A percentile compares a stretch with the other conserved stretches of the same genome.
phyloP scores from a whole-genome alignment of 2,113 vertebrate species.

The Scalopus aquaticus region DNA sequence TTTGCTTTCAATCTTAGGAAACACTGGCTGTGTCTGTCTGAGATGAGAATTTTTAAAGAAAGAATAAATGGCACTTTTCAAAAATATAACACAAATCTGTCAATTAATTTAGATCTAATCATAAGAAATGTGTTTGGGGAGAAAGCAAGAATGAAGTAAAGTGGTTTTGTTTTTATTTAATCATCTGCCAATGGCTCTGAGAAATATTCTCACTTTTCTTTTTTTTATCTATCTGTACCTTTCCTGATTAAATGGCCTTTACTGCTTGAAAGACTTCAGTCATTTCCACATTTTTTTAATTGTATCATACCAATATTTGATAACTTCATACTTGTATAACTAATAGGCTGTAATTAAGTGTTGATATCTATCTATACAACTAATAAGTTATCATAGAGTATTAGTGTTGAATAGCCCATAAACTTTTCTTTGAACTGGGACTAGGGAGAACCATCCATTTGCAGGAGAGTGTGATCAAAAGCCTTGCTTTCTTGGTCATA shows the following conservation, averaged over 20 bases:
- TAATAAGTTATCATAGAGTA: too few species aligned
- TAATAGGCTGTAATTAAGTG: not conserved
- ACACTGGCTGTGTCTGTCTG: not conserved
- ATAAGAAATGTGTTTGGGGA: constrained; percentile 43
- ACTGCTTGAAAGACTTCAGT: not conserved
- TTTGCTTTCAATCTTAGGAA: constrained; percentile 12
- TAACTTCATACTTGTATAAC: constrained; percentile 6
- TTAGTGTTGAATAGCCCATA: not conserved
- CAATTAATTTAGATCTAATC: not conserved
- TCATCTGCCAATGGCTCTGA: not conserved
- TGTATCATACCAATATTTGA: not conserved
- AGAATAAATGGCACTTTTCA: constrained; percentile 46
- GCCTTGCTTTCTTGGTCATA: not conserved
- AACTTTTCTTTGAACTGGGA: not conserved
- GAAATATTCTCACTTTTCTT: not conserved
- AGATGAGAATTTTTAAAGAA: constrained; percentile 19
- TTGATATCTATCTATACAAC: not conserved
- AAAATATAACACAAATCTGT: constrained; percentile 50
- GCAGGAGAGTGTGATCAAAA: not conserved
- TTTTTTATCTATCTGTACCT: not conserved
- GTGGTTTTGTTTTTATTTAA: constrained; percentile 43
- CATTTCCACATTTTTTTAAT: not conserved
- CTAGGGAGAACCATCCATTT: not conserved
- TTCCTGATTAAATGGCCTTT: not conserved
- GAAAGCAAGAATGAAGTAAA: constrained; percentile 29